Conservation (phyloP, 2,888 invertebrate genomes). For the Melipona bicolor region DNA sequence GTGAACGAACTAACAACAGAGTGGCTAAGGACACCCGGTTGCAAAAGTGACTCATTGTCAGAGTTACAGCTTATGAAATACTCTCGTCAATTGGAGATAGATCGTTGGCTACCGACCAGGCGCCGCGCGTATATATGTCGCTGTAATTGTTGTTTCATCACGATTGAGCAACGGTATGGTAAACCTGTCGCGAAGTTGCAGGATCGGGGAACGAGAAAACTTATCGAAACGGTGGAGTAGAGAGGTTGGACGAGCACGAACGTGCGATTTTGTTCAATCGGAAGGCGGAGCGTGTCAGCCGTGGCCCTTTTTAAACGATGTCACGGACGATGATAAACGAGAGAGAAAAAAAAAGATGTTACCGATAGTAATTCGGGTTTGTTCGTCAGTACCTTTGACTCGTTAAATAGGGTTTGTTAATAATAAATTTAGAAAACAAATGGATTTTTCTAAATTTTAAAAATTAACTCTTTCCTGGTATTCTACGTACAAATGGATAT, state of each 20-base stretch:
- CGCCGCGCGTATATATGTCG: neutral
- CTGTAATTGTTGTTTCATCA: too few relatives aligned
- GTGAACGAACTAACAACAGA: slow-evolving; percentile 28
- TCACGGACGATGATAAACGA: slow-evolving; percentile 8
- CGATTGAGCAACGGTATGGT: too few relatives aligned
- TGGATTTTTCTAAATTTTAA: neutral
- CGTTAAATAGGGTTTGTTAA: too few relatives aligned
- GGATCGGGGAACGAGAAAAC: neutral
- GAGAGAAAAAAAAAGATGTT: neutral
- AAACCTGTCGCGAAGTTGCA: neutral
- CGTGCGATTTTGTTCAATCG: slow-evolving; percentile 2
- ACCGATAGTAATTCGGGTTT: neutral
- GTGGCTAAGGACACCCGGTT: slow-evolving; percentile 5
- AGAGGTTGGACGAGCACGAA: neutral
- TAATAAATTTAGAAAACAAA: too few relatives aligned
- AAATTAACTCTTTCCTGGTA: too few relatives aligned
- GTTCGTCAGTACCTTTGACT: slow-evolving; percentile 11
- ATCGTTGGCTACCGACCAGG: too few relatives aligned
- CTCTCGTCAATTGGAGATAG: neutral
- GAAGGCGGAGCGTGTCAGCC: slow-evolving; percentile 21
- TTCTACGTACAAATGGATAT: too few relatives aligned
- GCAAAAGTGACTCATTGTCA: neutral
- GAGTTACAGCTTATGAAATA: neutral
- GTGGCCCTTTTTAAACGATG: slow-evolving; percentile 10
- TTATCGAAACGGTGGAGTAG: neutral